These are phyloP conservation scores for Macquaria ambigua DNA, from an alignment of 2,113 vertebrate genomes.

Conservation along the genomic window DNA sequence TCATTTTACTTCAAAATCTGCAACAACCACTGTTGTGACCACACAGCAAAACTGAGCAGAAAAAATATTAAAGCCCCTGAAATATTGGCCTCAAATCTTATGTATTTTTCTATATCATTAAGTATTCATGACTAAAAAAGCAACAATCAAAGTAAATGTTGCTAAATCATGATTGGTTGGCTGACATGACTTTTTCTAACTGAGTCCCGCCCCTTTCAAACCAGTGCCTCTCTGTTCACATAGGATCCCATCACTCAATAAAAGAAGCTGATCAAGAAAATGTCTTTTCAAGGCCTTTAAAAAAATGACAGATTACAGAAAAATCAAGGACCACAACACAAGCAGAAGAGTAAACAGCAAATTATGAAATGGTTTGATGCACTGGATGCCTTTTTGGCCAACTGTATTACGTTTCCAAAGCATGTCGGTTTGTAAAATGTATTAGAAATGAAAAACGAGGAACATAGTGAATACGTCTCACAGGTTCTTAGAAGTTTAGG, in stretches of 20 bases:
- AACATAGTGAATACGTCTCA: background rate
- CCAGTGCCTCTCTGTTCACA: too few relatives aligned
- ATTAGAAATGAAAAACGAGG: background rate
- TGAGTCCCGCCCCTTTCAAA: too few relatives aligned
- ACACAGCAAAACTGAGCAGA: background rate
- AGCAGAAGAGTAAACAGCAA: background rate
- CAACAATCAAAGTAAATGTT: background rate
- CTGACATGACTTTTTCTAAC: too few relatives aligned
- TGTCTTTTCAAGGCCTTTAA: too few relatives aligned
- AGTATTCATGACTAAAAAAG: background rate
- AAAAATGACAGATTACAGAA: background rate
- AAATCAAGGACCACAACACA: background rate
- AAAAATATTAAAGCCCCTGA: background rate
- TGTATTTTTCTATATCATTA: background rate
- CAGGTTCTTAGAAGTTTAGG: background rate
- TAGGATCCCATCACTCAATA: too few relatives aligned
- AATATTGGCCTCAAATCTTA: background rate
- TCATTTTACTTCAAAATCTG: background rate
- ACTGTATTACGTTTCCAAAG: background rate
- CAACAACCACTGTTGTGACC: background rate
- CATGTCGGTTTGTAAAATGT: background rate
- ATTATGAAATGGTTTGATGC: background rate
- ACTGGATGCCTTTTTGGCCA: background rate
- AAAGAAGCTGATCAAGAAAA: too few relatives aligned
- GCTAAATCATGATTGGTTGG: too few relatives aligned